Evolutionary conservation across 2,113 vertebrate species (phyloP).

Genomic region (Neogale vison): DNA sequence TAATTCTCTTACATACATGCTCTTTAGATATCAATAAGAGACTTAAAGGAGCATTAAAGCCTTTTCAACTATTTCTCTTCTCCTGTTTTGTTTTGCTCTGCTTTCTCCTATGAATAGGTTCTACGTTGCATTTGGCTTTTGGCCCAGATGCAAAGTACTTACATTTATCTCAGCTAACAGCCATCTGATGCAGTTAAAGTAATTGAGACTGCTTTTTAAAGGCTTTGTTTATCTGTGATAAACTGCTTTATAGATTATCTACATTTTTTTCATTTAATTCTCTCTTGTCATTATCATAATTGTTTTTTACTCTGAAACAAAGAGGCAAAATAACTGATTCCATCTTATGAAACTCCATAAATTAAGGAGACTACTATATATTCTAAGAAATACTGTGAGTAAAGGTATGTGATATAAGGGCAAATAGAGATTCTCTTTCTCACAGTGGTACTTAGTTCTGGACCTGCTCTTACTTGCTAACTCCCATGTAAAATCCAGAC

Average conservation of each 20-base stretch:
- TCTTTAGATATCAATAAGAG: slow-evolving; percentile 29
- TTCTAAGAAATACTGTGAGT: not conserved
- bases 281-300: slow-evolving; percentile 34
- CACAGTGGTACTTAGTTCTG: slow-evolving; percentile 4
- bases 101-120: not conserved
- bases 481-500: not conserved
- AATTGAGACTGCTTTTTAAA: slow-evolving; percentile 57
- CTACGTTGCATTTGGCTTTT: slow-evolving; percentile 41
- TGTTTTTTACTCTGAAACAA: slow-evolving; percentile 44
- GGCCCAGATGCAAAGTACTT: slow-evolving; percentile 28
- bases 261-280: slow-evolving; percentile 13
- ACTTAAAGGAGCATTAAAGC: not conserved
- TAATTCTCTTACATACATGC: slow-evolving; percentile 23
- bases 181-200: slow-evolving; percentile 48
- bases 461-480: not conserved
- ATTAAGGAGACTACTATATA: not conserved
- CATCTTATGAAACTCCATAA: slow-evolving; percentile 10
- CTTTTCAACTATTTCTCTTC: slow-evolving; percentile 35
- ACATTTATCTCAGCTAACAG: slow-evolving; percentile 50
- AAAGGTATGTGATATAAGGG: not conserved
- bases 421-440: not conserved
- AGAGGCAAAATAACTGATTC: slow-evolving; percentile 30
- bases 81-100: slow-evolving; percentile 29
- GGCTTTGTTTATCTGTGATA: slow-evolving; percentile 35
- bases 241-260: slow-evolving; percentile 46